phyloP scores from a whole-genome alignment of 2,113 vertebrate species.

The Pluvialis apricaria region DNA sequence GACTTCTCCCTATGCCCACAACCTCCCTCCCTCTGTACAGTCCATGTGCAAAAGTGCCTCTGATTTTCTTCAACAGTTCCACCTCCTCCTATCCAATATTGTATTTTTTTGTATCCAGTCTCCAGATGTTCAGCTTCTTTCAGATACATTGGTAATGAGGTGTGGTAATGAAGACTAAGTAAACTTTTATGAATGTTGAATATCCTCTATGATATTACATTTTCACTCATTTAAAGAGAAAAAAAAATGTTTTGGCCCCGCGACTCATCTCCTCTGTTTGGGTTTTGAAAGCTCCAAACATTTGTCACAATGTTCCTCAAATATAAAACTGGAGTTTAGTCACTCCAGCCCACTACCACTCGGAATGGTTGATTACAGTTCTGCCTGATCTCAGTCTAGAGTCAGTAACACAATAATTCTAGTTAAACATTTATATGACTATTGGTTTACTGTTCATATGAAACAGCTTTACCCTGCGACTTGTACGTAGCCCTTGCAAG shows the following conservation, averaged over 20 bases:
- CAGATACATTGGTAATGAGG: background rate
- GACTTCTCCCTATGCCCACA: background rate
- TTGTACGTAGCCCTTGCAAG: background rate
- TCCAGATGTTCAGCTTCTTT: background rate
- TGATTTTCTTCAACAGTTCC: background rate
- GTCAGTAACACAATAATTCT: background rate
- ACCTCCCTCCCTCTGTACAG: background rate
- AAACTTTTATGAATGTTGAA: background rate
- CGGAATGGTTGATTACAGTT: background rate
- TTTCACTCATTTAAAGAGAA: background rate
- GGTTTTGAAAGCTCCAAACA: background rate
- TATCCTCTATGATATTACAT: background rate
- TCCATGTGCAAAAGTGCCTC: background rate
- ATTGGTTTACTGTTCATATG: background rate
- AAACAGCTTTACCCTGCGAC: background rate
- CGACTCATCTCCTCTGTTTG: background rate
- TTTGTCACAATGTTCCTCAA: background rate
- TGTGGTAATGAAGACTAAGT: background rate
- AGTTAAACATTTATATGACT: background rate
- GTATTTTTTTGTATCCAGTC: background rate
- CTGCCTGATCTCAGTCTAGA: background rate
- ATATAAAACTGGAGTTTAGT: background rate
- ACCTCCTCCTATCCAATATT: background rate
- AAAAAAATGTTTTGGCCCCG: background rate
- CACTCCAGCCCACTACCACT: background rate